phyloP scores from a whole-genome alignment of 2,113 vertebrate species.

The Sterrhoptilus dennistouni region DNA sequence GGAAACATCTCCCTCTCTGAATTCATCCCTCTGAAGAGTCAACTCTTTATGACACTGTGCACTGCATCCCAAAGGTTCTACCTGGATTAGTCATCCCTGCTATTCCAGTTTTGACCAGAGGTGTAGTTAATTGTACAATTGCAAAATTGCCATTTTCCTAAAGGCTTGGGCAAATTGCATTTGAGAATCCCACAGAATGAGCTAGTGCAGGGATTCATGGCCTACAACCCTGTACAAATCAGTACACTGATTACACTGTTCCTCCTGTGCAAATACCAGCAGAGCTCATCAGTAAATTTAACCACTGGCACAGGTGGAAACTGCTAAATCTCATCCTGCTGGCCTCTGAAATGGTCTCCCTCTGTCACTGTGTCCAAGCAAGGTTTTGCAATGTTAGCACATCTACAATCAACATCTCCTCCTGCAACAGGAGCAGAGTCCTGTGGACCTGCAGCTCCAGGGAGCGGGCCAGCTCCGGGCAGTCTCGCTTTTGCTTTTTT shows the following conservation, averaged over 20 bases:
- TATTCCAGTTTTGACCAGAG: background rate
- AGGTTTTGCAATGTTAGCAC: constrained; percentile 34
- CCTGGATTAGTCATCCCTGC: background rate
- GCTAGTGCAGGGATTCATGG: background rate
- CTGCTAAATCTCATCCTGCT: background rate
- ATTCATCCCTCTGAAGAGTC: background rate
- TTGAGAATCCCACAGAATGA: background rate
- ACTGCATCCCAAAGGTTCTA: background rate
- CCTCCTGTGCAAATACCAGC: background rate
- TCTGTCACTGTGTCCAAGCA: background rate
- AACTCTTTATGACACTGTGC: background rate
- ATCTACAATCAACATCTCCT: background rate
- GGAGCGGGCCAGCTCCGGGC: background rate
- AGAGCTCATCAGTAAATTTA: background rate
- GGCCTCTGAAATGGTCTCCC: background rate
- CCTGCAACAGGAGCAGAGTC: constrained; percentile 44
- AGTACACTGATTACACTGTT: background rate
- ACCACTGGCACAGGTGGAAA: background rate
- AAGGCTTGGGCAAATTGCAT: background rate
- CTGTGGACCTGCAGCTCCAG: background rate
- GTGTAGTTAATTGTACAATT: background rate
- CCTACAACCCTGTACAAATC: background rate
- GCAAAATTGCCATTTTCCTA: background rate
- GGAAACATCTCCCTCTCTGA: background rate
- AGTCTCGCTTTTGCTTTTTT: background rate